A percentile compares a stretch with the other conserved stretches of the same genome.
Conservation (phyloP, 2,113 vertebrate species). For the Mohoua ochrocephala region DNA sequence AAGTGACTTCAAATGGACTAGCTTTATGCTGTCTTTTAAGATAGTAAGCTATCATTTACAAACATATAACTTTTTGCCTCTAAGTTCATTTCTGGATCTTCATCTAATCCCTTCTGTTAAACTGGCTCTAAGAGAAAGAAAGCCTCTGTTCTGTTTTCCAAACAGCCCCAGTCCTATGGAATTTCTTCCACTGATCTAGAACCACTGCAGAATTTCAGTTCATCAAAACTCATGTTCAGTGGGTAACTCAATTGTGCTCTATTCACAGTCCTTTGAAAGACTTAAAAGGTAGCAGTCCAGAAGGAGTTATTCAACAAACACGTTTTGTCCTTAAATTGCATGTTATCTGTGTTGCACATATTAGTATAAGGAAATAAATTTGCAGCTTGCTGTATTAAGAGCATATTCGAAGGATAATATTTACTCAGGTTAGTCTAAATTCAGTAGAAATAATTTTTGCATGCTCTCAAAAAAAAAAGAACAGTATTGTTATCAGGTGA, state of each 20-base stretch:
- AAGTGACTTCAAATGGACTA: not conserved
- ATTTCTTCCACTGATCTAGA: not conserved
- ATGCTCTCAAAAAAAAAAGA: not conserved
- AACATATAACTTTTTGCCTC: not conserved
- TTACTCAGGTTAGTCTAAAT: not conserved
- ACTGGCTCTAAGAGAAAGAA: not conserved
- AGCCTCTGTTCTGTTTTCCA: not conserved
- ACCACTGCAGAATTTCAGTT: not conserved
- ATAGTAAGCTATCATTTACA: not conserved
- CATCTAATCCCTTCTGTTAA: not conserved
- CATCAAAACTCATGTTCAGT: not conserved
- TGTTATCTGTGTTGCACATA: not conserved
- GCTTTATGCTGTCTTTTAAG: not conserved
- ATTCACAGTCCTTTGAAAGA: not conserved
- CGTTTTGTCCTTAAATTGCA: not conserved
- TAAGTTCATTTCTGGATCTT: not conserved
- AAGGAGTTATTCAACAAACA: not conserved
- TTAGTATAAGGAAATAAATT: not conserved
- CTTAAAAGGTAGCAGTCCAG: not conserved
- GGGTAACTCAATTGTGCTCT: not conserved
- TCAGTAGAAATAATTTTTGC: not conserved
- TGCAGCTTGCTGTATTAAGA: not conserved
- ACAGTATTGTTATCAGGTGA: not conserved
- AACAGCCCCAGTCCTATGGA: not conserved
- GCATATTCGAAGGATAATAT: not conserved